Evolutionary conservation across 35 echinoderm and acorn worm genomes (phyloP).

Genomic region (Lytechinus variegatus): DNA sequence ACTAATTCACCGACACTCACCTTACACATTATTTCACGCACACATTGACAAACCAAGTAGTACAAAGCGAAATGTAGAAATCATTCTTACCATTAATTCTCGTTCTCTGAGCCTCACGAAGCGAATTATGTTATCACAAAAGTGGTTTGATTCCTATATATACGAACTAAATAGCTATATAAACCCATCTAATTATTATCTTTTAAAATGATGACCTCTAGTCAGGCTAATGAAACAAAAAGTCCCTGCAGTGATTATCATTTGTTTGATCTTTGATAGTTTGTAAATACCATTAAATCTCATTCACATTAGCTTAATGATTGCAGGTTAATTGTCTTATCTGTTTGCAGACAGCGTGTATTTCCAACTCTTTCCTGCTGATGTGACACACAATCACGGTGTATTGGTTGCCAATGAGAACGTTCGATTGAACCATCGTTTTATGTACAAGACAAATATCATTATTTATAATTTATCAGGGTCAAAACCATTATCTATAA

Average conservation of each 20-base stretch:
- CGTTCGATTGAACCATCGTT: background rate
- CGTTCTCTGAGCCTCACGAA: background rate
- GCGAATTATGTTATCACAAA: background rate
- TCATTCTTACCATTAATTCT: background rate
- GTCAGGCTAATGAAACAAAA: background rate
- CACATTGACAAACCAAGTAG: background rate
- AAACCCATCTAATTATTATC: background rate
- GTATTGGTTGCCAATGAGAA: background rate
- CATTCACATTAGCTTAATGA: background rate
- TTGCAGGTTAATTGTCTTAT: too few relatives aligned
- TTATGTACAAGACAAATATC: background rate
- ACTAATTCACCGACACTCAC: too few relatives aligned
- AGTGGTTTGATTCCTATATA: background rate
- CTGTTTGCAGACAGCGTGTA: too few relatives aligned
- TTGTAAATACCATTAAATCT: constrained; percentile 1
- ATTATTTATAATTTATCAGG: background rate
- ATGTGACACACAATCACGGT: background rate
- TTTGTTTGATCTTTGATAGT: background rate
- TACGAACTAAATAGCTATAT: background rate
- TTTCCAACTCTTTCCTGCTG: too few relatives aligned
- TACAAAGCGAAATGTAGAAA: background rate
- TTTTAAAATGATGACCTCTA: background rate
- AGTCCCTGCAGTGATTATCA: background rate
- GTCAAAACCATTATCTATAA: background rate
- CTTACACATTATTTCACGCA: too few relatives aligned